A percentile compares a stretch with the other conserved stretches of the same genome.
These are phyloP conservation scores for Staurois parvus DNA, from an alignment of 2,797 vertebrate species.

Conservation along the genomic window DNA sequence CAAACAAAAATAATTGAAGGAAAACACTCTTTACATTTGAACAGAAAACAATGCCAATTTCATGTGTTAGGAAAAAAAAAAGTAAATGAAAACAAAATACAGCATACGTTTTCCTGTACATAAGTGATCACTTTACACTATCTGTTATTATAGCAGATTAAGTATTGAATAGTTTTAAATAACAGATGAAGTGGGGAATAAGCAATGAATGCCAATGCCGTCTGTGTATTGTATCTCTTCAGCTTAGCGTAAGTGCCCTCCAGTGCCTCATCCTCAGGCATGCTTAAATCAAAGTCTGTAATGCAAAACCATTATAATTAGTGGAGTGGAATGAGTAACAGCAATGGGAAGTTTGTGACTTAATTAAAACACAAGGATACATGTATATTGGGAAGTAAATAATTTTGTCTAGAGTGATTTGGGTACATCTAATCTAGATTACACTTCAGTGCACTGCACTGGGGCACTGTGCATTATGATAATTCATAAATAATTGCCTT, in stretches of 20 bases:
- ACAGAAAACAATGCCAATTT: not conserved
- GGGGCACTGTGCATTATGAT: conserved; percentile 44
- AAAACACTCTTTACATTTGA: not conserved
- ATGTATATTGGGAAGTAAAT: conserved; percentile 55
- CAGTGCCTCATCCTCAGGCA: conserved; percentile 56
- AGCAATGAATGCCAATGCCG: conserved; percentile 49
- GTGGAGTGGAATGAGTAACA: conserved; percentile 61
- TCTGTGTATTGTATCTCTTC: conserved; percentile 52
- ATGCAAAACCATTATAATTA: conserved; percentile 61
- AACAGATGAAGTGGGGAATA: conserved; percentile 54
- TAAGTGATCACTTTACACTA: conserved; percentile 37
- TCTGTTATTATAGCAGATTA: conserved; percentile 54
- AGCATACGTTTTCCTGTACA: conserved; percentile 25
- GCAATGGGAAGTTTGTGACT: conserved; percentile 58
- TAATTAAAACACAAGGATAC: conserved; percentile 60
- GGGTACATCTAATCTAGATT: conserved; percentile 52
- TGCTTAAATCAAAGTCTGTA: conserved; percentile 60
- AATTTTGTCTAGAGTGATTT: conserved; percentile 55
- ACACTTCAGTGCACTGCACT: conserved; percentile 52
- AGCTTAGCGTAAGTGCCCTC: conserved; percentile 55
- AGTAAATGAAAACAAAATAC: not conserved
- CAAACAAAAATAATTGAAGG: not conserved
- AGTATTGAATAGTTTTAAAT: conserved; percentile 54
- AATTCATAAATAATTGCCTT: conserved; percentile 53
- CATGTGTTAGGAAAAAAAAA: not conserved